Evolutionary conservation across 2,797 vertebrate species (phyloP).

Genomic region (Onychomys arenicola): DNA sequence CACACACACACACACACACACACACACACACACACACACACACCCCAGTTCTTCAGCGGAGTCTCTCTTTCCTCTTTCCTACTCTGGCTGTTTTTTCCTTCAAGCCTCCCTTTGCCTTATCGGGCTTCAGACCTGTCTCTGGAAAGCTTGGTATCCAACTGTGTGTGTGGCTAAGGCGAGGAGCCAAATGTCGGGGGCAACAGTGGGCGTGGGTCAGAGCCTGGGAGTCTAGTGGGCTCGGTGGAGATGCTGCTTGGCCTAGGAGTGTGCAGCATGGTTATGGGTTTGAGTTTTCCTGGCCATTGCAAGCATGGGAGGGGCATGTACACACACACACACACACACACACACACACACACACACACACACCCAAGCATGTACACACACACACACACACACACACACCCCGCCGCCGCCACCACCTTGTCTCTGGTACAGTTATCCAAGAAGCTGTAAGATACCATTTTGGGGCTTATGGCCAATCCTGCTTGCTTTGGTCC

Average conservation of each 20-base stretch:
- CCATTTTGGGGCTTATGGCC: background rate
- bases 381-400: background rate
- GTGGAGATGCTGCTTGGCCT: background rate
- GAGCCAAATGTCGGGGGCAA: background rate
- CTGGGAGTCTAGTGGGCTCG: background rate
- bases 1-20: background rate
- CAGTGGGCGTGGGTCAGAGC: background rate
- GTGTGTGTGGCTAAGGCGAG: background rate
- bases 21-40: background rate
- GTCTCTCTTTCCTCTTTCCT: background rate
- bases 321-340: background rate
- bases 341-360: too few relatives aligned
- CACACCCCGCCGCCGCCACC: too few relatives aligned
- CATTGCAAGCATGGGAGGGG: background rate
- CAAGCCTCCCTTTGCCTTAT: conserved; percentile 34
- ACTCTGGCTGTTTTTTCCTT: background rate
- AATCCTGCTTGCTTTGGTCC: background rate
- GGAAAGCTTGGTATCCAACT: background rate
- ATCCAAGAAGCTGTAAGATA: background rate
- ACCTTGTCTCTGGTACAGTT: background rate
- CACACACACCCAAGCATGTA: too few relatives aligned
- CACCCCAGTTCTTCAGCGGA: conserved; percentile 37
- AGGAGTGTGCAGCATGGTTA: background rate
- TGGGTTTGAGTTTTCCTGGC: background rate
- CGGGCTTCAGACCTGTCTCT: background rate